A percentile compares a stretch with the other conserved stretches of the same genome.
These are phyloP conservation scores for Tetrax tetrax DNA, from an alignment of 2,113 vertebrate genomes.

Conservation along the genomic window DNA sequence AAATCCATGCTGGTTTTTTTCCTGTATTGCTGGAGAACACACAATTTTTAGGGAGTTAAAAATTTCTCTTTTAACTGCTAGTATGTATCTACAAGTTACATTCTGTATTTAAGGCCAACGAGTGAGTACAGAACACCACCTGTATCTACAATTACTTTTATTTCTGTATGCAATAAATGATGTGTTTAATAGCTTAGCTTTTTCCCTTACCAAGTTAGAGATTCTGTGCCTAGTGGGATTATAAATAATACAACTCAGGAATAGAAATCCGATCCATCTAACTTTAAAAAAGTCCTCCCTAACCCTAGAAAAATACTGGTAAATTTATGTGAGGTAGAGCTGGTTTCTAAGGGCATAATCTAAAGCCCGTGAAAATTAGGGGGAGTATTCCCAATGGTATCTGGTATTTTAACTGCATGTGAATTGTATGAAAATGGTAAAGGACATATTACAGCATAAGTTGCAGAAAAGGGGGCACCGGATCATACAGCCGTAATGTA, in stretches of 20 bases:
- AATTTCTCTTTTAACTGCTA: background rate
- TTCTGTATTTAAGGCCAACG: background rate
- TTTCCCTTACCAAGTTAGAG: background rate
- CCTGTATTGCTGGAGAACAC: background rate
- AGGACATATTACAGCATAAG: background rate
- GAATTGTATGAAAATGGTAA: background rate
- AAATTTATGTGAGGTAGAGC: background rate
- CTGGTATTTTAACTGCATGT: background rate
- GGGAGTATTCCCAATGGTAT: background rate
- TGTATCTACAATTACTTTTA: background rate
- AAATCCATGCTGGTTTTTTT: background rate
- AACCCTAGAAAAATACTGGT: background rate
- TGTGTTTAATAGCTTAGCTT: background rate
- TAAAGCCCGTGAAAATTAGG: background rate
- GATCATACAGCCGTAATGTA: no score
- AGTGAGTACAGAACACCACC: background rate
- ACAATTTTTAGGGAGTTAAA: background rate
- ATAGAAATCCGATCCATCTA: background rate
- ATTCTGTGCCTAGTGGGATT: background rate
- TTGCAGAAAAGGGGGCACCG: background rate
- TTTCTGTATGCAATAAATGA: background rate
- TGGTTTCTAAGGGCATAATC: background rate
- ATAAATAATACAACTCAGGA: background rate
- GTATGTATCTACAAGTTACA: background rate
- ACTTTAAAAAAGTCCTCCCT: background rate